A percentile compares a stretch with the other conserved stretches of the same genome.
phyloP scores from a whole-genome alignment of 2,888 invertebrate species.

The Steinernema hermaphroditum region DNA sequence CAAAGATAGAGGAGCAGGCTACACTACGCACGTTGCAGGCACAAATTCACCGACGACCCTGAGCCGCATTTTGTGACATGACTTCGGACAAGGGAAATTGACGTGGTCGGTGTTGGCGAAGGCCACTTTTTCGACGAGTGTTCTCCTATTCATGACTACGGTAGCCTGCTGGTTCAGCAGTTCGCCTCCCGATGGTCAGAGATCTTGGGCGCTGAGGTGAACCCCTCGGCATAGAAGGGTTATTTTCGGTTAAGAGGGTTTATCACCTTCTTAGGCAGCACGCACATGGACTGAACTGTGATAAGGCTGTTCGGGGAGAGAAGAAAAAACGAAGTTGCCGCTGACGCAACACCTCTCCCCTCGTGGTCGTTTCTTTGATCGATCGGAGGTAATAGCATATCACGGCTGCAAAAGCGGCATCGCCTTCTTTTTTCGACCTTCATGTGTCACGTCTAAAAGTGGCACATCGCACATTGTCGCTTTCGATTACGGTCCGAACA shows the following conservation, averaged over 20 bases:
- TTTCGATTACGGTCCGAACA: too few species aligned
- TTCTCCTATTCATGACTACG: neutral
- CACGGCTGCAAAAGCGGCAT: too few species aligned
- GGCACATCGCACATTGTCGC: too few species aligned
- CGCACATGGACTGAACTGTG: neutral
- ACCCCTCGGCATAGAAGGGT: neutral
- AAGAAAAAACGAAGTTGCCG: neutral
- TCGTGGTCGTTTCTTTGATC: neutral
- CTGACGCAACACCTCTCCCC: too few species aligned
- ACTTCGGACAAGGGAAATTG: neutral
- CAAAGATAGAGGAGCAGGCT: constrained; percentile 4
- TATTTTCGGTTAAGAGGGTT: constrained; percentile 1
- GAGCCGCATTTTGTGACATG: neutral
- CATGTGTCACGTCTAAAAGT: too few species aligned
- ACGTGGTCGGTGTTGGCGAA: neutral
- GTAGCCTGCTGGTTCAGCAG: neutral
- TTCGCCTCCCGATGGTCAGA: too few species aligned
- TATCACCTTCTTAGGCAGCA: neutral
- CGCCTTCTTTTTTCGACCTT: too few species aligned
- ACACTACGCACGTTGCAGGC: constrained; percentile 10
- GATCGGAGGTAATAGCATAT: neutral
- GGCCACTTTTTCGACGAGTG: neutral
- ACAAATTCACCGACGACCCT: constrained; percentile 14
- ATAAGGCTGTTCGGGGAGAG: neutral
- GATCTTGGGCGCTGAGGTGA: too few species aligned